phyloP scores from a whole-genome alignment of 2,113 vertebrate species.

The Chloroceryle aenea region DNA sequence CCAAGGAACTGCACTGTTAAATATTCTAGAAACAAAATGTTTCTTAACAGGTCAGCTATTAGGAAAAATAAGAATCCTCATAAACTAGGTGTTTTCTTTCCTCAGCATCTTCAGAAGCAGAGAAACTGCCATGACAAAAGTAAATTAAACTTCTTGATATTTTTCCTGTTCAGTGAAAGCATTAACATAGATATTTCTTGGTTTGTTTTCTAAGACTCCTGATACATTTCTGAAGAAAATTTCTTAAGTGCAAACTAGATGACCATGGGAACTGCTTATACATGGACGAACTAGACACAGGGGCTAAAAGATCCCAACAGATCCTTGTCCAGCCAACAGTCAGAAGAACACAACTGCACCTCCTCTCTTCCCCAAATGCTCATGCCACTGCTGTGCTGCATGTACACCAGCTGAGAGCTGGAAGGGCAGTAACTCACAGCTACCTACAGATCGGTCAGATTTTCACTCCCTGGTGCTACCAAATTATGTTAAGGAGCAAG shows the following conservation, averaged over 20 bases:
- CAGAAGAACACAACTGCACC: background rate
- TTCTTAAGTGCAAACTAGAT: background rate
- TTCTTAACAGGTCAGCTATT: slow-evolving; percentile 37
- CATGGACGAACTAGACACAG: background rate
- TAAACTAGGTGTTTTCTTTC: background rate
- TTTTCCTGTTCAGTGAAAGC: background rate
- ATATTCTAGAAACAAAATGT: slow-evolving; percentile 45
- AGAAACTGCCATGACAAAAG: background rate
- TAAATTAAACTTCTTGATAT: background rate
- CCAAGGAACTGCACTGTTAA: slow-evolving; percentile 11
- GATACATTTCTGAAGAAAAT: background rate
- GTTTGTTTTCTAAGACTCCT: background rate
- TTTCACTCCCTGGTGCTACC: background rate
- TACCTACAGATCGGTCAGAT: background rate
- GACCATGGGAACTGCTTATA: background rate
- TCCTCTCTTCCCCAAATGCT: background rate
- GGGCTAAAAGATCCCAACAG: background rate
- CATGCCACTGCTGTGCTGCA: background rate
- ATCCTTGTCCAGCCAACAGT: background rate
- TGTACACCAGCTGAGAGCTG: background rate
- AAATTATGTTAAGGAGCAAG: background rate
- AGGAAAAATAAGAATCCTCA: slow-evolving; percentile 26
- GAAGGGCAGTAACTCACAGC: background rate
- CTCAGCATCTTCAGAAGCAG: slow-evolving; percentile 26
- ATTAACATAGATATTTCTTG: background rate